Evolutionary conservation across 1,140 invertebrate genomes (phyloP).

Genomic region (Drosophila pectinifera): DNA sequence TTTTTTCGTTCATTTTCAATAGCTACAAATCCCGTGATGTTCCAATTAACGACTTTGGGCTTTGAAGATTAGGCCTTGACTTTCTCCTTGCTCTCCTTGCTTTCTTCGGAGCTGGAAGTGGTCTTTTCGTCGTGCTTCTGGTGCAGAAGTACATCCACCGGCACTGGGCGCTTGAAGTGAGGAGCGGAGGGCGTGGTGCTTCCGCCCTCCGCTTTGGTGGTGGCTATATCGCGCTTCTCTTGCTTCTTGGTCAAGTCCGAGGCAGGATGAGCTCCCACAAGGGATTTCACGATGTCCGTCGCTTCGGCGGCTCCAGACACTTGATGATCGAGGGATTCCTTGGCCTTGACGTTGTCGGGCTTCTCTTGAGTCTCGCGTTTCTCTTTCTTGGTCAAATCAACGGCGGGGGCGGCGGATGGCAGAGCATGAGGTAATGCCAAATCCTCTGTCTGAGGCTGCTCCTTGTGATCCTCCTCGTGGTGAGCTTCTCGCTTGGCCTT

Average conservation of each 20-base stretch:
- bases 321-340: conserved; percentile 11
- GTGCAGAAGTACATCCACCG: conserved; percentile 60
- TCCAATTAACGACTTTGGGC: conserved; percentile 23
- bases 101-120: conserved; percentile 43
- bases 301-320: background rate
- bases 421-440: background rate
- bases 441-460: conserved; percentile 3
- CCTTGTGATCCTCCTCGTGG: conserved; percentile 24
- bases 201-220: conserved; percentile 13
- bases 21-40: conserved; percentile 35
- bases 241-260: conserved; percentile 6
- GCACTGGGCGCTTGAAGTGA: conserved; percentile 55
- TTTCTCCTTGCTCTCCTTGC: conserved; percentile 53
- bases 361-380: conserved; percentile 33
- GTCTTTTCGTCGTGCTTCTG: conserved; percentile 22
- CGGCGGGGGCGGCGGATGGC: conserved; percentile 3
- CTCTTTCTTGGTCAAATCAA: background rate
- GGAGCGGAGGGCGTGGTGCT: conserved; percentile 26
- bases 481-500: conserved; percentile 15
- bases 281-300: background rate
- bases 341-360: conserved; percentile 19
- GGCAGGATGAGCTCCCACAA: background rate
- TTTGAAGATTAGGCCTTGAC: background rate
- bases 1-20: conserved; percentile 28
- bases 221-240: conserved; percentile 54